Evolutionary conservation across 2,113 vertebrate species (phyloP), one percentile per base, ranked within the genome.

Genomic region (Oncorhynchus mykiss): DNA sequence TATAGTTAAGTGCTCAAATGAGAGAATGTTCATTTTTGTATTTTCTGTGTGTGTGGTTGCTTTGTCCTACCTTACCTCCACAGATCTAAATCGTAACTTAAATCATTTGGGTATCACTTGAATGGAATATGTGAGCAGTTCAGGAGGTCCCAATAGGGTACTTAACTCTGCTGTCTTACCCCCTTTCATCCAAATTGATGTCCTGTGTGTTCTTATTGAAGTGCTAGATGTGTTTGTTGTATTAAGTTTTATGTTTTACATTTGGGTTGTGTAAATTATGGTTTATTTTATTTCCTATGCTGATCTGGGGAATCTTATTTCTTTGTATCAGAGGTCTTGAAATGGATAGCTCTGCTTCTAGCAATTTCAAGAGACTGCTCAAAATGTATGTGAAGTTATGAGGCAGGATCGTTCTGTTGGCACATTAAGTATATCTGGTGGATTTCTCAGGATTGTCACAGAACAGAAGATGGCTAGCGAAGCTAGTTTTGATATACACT

Each of bases 201-300:
- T 64, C 75, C 71, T 69, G 76, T 69, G 78, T 60, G n/a, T 60
- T 24, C 14, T 57, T 34, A 76, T 9, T 66, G 77, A 69, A 72
- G 68, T 18, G 80, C 75, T 78, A 24, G 51, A 45, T 71, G 72
- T 60, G 68, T 9, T 45, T 45, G 39, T 59, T 74, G 76, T 67
- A 51, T 84, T 77, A 87, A 74, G 74, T 73, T 83, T 13, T 66
- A 51, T 73, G 87, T 90, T 90, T 90, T 88, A 90, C 88, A 87
- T 83, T 88, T 78, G 22, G 48, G 27, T 70, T 80, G 75, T 77
- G 70, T 80, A 74, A 70, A 78, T 83, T 1, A 73, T 79, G 51
- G 51, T 54, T 54, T 84, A 18, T 48, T 67, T 77, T 72, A 73
- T 72, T 70, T 86, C 24, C 27, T 39, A 39, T 18, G 73, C 79